Evolutionary conservation across 2,113 vertebrate genomes (phyloP).

Genomic region (Boulengeromyrus knoepffleri): DNA sequence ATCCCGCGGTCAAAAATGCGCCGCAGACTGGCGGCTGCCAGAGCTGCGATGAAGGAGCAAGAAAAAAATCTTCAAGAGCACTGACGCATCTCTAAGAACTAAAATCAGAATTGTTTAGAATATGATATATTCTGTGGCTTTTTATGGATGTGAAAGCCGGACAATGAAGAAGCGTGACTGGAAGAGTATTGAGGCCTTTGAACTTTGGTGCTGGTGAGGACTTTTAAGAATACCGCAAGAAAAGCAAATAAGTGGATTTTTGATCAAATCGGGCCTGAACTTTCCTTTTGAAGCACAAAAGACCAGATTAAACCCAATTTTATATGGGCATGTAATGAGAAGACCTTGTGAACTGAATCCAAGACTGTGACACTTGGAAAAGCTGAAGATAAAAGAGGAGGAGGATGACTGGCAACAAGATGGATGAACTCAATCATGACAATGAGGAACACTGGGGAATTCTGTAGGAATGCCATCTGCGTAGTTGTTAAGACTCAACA

Average conservation of each 20-base stretch:
- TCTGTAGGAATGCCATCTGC: background rate
- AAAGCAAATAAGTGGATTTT: background rate
- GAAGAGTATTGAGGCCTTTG: background rate
- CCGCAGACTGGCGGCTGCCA: background rate
- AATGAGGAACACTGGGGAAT: background rate
- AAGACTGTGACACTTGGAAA: background rate
- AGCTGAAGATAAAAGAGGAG: background rate
- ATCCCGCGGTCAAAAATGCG: background rate
- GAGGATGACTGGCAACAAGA: background rate
- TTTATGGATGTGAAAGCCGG: background rate
- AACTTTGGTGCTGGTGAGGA: background rate
- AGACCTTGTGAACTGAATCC: background rate
- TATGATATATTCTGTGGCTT: background rate
- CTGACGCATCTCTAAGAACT: background rate
- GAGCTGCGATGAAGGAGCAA: background rate
- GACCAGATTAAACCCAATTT: background rate
- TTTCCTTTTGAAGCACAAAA: background rate
- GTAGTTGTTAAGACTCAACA: background rate
- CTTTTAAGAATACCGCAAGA: background rate
- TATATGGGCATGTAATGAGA: background rate
- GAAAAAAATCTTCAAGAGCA: background rate
- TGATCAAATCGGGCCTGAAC: background rate
- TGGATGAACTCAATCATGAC: background rate
- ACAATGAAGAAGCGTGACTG: background rate
- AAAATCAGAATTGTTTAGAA: background rate